Base-by-base conservation (phyloP, 2,113 vertebrate species). In the Psephotus haematonotus region DNA sequence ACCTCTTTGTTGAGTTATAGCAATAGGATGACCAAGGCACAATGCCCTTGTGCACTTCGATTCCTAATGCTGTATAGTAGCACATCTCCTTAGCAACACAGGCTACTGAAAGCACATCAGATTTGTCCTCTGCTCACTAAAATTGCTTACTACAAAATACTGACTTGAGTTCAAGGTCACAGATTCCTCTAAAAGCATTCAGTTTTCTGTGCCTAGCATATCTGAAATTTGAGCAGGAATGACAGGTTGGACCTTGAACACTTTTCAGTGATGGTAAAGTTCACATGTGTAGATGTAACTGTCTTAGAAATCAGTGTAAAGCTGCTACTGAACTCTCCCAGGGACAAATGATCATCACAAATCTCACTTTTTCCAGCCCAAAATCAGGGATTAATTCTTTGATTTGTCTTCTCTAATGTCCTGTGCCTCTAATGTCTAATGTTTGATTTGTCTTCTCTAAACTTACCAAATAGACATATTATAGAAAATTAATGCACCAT, bases 131-230 rank as follows among this genome's bases (percentile, higher is more conserved):
- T 64, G 33, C 39, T 78, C 83, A 33, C n/a, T 86, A 27, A 46
- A 93, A 93, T 79, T 74, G 76, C 83, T 79, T 55, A 27, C 43
- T 79, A n/a, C 86, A 65, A 91, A 89, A 92, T 92, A 64, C 17
- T 62, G 62, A 93, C 75, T 91, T 64, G 64, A 92, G 46, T 83
- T 86, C 86, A 94, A 92, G 79, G 74, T 83, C 92, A 46, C 0
- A 3, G 24, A 11, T 88, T 92, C 57, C 35, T 39, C 41, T 86
- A 68, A 75, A 95, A 90, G 43, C 33, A 41, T 68, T 88, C 55
- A 63, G 13, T 88, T 96, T 15, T 53, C 53, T 53, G 57, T 53
- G 79, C 41, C 31, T 81, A 71, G 31, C 5, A 18, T 44, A 80
- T 23, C 31, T 81, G 28, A 80, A 76, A 29, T 92, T 35, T 59